Percentiles rank a stretch among this genome's conserved stretches.
Conservation (phyloP, 2,888 invertebrate species). For the Athrips mouffetella region DNA sequence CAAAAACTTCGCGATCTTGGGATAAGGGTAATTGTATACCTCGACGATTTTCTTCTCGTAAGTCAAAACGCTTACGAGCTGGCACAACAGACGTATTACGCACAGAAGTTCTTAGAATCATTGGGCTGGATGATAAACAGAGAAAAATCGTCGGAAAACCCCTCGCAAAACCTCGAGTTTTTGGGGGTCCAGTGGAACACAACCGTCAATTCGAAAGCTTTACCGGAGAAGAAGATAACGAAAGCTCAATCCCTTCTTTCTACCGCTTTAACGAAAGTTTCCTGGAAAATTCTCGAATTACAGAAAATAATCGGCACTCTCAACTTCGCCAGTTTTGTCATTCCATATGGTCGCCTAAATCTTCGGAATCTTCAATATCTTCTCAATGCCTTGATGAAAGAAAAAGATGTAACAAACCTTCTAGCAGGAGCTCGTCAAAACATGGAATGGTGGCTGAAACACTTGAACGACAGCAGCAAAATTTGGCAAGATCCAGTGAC, state of each 20-base stretch:
- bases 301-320: background rate
- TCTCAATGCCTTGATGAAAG: too few species aligned
- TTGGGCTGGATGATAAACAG: slow-evolving; percentile 22
- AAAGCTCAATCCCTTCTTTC: background rate
- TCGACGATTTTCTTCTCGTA: slow-evolving; percentile 23
- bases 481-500: background rate
- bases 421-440: too few species aligned
- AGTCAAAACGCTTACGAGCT: slow-evolving; percentile 15
- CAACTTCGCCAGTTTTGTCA: slow-evolving; percentile 1
- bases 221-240: slow-evolving; percentile 5
- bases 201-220: slow-evolving; percentile 3
- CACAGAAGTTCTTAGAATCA: background rate
- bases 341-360: background rate
- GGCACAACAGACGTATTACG: background rate
- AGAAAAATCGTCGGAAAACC: slow-evolving; percentile 7
- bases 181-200: slow-evolving; percentile 24
- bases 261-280: background rate
- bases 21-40: slow-evolving; percentile 12
- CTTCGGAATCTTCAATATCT: too few species aligned
- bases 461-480: background rate
- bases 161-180: slow-evolving; percentile 12
- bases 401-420: too few species aligned
- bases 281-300: background rate
- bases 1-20: slow-evolving; percentile 16
- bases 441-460: too few species aligned